Conservation (phyloP, 1,140 invertebrate species). For the Chionoecetes opilio region DNA sequence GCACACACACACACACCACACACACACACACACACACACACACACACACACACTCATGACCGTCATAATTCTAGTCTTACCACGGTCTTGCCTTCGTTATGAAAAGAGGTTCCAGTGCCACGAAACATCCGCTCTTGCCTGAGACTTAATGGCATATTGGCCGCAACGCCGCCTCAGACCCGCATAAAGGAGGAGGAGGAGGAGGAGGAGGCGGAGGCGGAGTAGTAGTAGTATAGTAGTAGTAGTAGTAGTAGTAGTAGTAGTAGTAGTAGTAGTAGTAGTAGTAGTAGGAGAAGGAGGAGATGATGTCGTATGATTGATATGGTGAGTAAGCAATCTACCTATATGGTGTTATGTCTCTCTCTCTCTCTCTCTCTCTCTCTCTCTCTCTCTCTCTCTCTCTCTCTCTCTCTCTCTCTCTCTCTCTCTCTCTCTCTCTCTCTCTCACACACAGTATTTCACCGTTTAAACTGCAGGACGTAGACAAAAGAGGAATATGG, state of each 20-base stretch:
- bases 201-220: background rate
- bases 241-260: background rate
- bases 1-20: constrained; percentile 17
- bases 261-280: background rate
- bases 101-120: background rate
- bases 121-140: background rate
- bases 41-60: background rate
- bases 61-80: background rate
- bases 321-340: background rate
- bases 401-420: too few species aligned
- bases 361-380: background rate
- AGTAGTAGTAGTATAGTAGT: background rate
- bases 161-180: background rate
- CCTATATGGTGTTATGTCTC: background rate
- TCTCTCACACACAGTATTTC: too few species aligned
- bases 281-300: background rate
- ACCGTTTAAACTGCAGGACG: too few species aligned
- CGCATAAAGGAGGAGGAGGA: background rate
- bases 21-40: constrained; percentile 16
- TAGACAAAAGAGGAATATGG: background rate
- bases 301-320: background rate
- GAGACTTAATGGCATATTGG: constrained; percentile 9
- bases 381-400: background rate
- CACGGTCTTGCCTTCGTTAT: background rate
- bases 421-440: too few species aligned